These are phyloP conservation scores for Andrena marginata DNA, from an alignment of 2,888 invertebrate genomes.

Conservation along the genomic window DNA sequence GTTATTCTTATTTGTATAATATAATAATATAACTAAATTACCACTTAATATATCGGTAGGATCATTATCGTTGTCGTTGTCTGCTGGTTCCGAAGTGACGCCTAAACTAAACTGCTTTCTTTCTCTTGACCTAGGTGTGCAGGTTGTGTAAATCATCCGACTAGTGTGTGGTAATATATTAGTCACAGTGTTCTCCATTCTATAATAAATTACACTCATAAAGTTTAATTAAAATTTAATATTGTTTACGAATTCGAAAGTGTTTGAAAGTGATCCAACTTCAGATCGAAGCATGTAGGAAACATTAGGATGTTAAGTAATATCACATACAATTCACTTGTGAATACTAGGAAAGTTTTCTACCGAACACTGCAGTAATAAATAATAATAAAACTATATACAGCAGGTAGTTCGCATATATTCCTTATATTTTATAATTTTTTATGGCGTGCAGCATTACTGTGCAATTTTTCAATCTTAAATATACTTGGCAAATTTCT, in stretches of 20 bases:
- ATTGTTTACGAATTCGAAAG: neutral
- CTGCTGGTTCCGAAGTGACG: neutral
- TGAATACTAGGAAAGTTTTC: constrained; percentile 20
- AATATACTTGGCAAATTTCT: neutral
- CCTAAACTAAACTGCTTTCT: constrained; percentile 48
- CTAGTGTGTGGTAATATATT: constrained; percentile 16
- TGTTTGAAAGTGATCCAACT: constrained; percentile 21
- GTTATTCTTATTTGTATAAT: neutral
- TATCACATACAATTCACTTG: neutral
- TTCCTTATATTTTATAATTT: neutral
- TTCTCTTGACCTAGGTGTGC: constrained; percentile 28
- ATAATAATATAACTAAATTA: constrained; percentile 18
- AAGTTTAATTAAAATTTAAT: neutral
- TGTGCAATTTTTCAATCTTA: neutral
- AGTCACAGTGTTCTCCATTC: constrained; percentile 32
- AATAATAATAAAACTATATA: too few species aligned
- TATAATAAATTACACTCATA: neutral
- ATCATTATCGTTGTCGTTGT: neutral
- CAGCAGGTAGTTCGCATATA: too few species aligned
- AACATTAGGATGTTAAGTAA: constrained; percentile 3
- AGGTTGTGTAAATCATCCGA: constrained; percentile 13
- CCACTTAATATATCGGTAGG: constrained; percentile 24
- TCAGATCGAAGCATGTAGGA: constrained; percentile 7
- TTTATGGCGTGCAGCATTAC: neutral
- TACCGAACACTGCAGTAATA: neutral